A percentile compares a stretch with the other conserved stretches of the same genome.
Evolutionary conservation across 2,888 invertebrate genomes (phyloP).

Genomic region (Andrena chrysosceles): DNA sequence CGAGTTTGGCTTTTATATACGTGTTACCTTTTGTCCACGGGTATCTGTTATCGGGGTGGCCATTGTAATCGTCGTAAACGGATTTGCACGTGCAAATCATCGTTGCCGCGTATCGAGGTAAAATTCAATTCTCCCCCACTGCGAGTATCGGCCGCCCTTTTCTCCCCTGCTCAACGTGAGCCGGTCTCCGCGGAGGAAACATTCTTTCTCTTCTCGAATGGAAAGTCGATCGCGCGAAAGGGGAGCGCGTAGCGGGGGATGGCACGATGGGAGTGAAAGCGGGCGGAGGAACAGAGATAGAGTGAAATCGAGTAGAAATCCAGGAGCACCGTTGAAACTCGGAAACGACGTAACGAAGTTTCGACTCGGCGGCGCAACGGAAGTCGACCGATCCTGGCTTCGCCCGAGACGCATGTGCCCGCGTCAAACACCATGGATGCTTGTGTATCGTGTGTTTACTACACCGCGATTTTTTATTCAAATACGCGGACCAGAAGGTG

Average conservation of each 20-base stretch:
- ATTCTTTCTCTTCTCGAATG: constrained; percentile 54
- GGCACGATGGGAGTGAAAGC: constrained; percentile 1
- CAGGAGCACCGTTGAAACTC: constrained; percentile 62
- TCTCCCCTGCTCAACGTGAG: neutral
- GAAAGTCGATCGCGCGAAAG: constrained; percentile 51
- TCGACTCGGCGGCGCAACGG: constrained; percentile 65
- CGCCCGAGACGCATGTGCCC: constrained; percentile 30
- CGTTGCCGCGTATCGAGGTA: constrained; percentile 54
- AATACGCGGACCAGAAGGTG: constrained; percentile 35
- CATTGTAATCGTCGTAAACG: constrained; percentile 65
- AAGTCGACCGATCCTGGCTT: constrained; percentile 67
- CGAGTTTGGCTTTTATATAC: constrained; percentile 33
- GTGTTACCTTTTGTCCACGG: constrained; percentile 58
- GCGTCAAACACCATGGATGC: constrained; percentile 12
- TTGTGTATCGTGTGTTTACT: neutral
- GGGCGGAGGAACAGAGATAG: constrained; percentile 8
- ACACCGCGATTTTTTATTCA: constrained; percentile 32
- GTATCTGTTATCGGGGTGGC: constrained; percentile 54
- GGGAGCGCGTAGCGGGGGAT: neutral
- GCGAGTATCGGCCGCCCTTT: neutral
- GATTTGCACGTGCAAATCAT: constrained; percentile 70
- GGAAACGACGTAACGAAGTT: constrained; percentile 74
- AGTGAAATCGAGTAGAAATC: constrained; percentile 67
- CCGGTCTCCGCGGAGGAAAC: constrained; percentile 45
- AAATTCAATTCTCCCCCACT: constrained; percentile 60